Evolutionary conservation across 2,888 invertebrate species (phyloP), one percentile per base, ranked within the genome.

Genomic region (Mechanitis messenoides): DNA sequence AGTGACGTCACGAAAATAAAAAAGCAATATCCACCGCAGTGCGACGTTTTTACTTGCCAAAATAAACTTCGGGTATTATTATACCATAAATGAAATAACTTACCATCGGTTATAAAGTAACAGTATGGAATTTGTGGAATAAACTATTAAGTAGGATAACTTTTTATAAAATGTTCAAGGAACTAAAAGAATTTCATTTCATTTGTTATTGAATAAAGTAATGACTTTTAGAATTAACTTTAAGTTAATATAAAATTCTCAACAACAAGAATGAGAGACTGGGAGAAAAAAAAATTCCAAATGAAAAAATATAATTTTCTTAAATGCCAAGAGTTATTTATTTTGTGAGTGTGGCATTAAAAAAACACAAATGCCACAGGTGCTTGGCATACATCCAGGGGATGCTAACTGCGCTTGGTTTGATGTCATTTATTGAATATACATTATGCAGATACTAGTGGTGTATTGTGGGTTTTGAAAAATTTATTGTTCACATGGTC

Each of bases 31-130:
- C 46, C 47, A 57, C 64, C 64, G 64, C 64, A 64, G 46, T 64
- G 64, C 64, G 64, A 59, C 61, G 58, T 55, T 61, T 55, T 55
- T 50, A 57, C 62, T 57, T 62, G 64, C 64, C 62, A 64, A 64
- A 64, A 64, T 54, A 55, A 64, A 60, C 59, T 64, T 62, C 54
- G 58, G 54, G 59, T 64, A 61, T 61, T 57, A 59, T 62, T 59
- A 56, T 53, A 54, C 12, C 56, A 55, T 53, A 56, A 56, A 60
- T 60, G n/a, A 46, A 33, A 56, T 12, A 53, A 33, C 7, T 31
- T 33, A 20, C 53, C 7, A 54, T 54, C 35, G 54, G 33, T 7
- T 3, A 42, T 42, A 7, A 42, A 42, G 9, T 42, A 9, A 5
- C 42, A 42, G 42, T 42, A 42, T 42, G 1, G 9, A 42, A 9